Percentiles rank a stretch among this genome's conserved stretches.
Evolutionary conservation across 2,113 vertebrate genomes (phyloP).

Genomic region (Oreochromis spilurus): DNA sequence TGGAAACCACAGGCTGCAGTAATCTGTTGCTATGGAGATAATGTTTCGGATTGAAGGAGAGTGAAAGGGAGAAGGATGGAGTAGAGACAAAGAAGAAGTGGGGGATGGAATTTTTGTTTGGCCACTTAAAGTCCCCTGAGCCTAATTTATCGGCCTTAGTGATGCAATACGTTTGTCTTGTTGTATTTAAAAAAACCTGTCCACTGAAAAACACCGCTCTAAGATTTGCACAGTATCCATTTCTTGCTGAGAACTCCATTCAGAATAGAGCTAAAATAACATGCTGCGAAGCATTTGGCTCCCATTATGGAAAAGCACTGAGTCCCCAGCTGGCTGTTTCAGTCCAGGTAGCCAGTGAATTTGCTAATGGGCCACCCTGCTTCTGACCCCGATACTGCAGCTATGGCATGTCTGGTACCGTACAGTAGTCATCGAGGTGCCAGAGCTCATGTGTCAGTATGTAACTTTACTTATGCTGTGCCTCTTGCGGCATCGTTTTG

Average conservation of each 20-base stretch:
- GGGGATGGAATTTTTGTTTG: conserved; percentile 49
- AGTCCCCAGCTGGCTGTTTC: not conserved
- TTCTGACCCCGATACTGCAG: not conserved
- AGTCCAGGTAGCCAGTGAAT: not conserved
- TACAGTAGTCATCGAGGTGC: not conserved
- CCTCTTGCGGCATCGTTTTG: not conserved
- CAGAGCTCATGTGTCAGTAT: not conserved
- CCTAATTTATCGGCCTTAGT: not conserved
- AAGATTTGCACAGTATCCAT: not conserved
- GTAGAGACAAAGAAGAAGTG: conserved; percentile 48
- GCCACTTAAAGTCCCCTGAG: not conserved
- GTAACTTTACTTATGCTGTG: not conserved
- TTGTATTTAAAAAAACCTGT: not conserved
- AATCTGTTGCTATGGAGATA: conserved; percentile 76
- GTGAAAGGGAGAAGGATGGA: conserved; percentile 50
- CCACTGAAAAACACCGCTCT: not conserved
- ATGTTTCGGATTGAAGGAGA: conserved; percentile 62
- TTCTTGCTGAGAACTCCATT: not conserved
- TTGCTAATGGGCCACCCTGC: not conserved
- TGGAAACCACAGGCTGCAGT: conserved; percentile 75
- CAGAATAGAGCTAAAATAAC: not conserved
- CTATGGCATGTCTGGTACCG: not conserved
- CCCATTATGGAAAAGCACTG: not conserved
- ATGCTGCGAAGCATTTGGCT: not conserved
- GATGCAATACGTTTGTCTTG: not conserved